phyloP scores from a whole-genome alignment of 2,888 invertebrate species.

The Phania funesta region DNA sequence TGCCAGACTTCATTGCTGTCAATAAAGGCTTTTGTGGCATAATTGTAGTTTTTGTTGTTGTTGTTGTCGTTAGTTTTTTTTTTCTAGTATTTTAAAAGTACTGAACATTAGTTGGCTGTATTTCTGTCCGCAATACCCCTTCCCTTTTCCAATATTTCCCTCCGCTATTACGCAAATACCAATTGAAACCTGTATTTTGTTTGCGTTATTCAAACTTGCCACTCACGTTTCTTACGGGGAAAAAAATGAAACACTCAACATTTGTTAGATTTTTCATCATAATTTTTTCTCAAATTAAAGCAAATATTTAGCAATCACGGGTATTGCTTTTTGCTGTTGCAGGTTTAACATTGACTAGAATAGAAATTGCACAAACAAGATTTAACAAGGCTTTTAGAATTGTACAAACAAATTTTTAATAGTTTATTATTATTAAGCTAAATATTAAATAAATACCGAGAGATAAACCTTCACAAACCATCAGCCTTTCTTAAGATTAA shows the following conservation, averaged over 20 bases:
- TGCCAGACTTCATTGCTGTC: conserved; percentile 18
- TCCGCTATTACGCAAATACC: not conserved
- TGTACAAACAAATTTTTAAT: not conserved
- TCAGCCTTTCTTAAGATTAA: no score
- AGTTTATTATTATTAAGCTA: not conserved
- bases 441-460: no score
- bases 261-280: not conserved
- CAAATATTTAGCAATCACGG: not conserved
- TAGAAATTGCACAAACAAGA: conserved; percentile 4
- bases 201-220: conserved; percentile 14
- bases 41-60: not conserved
- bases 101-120: not conserved
- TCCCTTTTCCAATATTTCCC: not conserved
- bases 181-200: not conserved
- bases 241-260: not conserved
- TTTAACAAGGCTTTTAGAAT: conserved; percentile 39
- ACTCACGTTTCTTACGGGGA: conserved; percentile 12
- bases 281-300: not conserved
- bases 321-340: not conserved
- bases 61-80: not conserved
- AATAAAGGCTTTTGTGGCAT: conserved; percentile 2
- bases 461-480: no score
- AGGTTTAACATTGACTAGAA: conserved; percentile 38
- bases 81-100: not conserved
- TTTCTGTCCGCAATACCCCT: not conserved